phyloP scores from a whole-genome alignment of 2,797 vertebrate genomes.

The Crypturellus tataupa region DNA sequence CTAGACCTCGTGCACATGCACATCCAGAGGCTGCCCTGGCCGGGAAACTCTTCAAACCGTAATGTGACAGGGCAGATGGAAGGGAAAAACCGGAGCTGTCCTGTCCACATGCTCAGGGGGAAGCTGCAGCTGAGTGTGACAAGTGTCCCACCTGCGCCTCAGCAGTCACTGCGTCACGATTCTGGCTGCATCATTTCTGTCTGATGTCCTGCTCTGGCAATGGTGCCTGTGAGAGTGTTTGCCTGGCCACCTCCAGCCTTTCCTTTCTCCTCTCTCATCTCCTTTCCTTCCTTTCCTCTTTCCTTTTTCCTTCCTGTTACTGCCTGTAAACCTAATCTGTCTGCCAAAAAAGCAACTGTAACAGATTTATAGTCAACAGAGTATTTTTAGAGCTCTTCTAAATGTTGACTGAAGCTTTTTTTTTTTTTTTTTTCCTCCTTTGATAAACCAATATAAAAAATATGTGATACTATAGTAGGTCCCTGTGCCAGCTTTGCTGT shows the following conservation, averaged over 20 bases:
- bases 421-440: conserved; percentile 1
- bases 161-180: neutral
- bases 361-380: neutral
- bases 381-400: neutral
- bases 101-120: neutral
- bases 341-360: neutral
- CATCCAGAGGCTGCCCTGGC: neutral
- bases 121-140: neutral
- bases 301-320: neutral
- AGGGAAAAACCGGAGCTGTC: neutral
- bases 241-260: conserved; percentile 10
- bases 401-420: neutral
- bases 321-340: neutral
- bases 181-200: neutral
- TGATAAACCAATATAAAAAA: conserved; percentile 6
- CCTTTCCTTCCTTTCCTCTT: neutral
- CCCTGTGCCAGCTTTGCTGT: neutral
- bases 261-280: neutral
- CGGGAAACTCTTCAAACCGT: neutral
- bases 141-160: neutral
- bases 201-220: neutral
- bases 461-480: neutral
- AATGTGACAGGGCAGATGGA: neutral
- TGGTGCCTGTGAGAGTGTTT: neutral
- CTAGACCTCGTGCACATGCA: neutral